Evolutionary conservation across 2,797 vertebrate genomes (phyloP), one percentile per base, ranked within the genome.

Genomic region (Rallus crepitans): DNA sequence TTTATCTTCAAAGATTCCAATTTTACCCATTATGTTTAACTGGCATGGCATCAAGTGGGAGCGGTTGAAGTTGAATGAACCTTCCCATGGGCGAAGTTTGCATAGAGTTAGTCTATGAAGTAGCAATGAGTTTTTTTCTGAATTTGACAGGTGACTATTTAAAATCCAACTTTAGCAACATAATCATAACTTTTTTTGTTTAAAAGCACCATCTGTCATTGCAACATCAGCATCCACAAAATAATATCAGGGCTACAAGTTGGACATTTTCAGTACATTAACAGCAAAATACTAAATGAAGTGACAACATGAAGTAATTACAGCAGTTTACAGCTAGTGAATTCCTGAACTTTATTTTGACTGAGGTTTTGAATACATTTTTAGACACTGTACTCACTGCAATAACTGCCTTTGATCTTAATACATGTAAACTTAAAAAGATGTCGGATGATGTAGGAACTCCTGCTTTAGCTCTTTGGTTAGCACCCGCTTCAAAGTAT

Each of bases 131-230:
- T n/a, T 73, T 73, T 75, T 71, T 93, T 24, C 40, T 78, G 68
- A 33, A 68, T 77, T 92, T 9, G 18, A 82, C 56, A 82, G 45
- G 78, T 68, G 42, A 57, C 33, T 89, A 47, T 50, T 78, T 61
- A 77, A 90, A 90, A 89, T 33, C 33, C 40, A 89, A 75, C 33
- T 91, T 82, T 52, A 90, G 90, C 48, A 94, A 68, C 35, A 64
- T 7, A 87, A 90, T 81, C 30, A 35, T 52, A 64, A 85, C 24
- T 61, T 89, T n/a, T 45, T 45, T 95, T 37, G 3, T 75, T 93
- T 90, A 69, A 75, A 95, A 90, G 30, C 48, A 85, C 52, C 64
- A 60, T 47, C 77, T 90, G 53, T 85, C 75, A 55, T 61, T 73
- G 59, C 57, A 95, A 78, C 68, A 85, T 82, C 83, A 92, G 56